These are phyloP conservation scores for Terrapene triunguis DNA, from an alignment of 2,113 vertebrate species.

Conservation along the genomic window DNA sequence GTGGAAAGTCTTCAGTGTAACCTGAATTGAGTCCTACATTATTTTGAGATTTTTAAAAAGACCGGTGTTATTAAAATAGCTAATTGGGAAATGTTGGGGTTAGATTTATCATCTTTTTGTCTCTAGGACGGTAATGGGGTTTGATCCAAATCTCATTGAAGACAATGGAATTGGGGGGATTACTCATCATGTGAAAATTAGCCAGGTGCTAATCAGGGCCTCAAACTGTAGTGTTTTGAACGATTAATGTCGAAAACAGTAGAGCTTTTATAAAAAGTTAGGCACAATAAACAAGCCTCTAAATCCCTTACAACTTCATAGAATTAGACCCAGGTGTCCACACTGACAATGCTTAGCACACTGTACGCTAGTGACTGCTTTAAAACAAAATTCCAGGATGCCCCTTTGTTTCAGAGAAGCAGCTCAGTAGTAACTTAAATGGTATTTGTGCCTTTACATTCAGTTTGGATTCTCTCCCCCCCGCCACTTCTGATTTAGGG, in stretches of 20 bases:
- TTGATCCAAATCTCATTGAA: not conserved
- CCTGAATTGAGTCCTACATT: constrained; percentile 30
- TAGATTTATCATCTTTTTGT: not conserved
- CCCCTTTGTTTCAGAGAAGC: not conserved
- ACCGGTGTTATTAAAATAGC: not conserved
- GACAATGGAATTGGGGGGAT: not conserved
- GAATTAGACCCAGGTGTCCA: not conserved
- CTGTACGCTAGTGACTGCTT: not conserved
- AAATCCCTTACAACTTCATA: not conserved
- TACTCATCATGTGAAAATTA: not conserved
- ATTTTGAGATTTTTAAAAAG: not conserved
- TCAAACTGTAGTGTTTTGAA: not conserved
- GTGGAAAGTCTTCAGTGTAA: constrained; percentile 43
- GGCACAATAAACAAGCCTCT: not conserved
- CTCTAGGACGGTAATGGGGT: not conserved
- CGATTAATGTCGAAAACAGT: not conserved
- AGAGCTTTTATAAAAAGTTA: not conserved
- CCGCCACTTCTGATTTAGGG: not conserved
- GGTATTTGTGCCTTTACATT: not conserved
- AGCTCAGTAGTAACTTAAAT: constrained; percentile 10
- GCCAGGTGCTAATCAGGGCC: not conserved
- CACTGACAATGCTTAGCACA: not conserved
- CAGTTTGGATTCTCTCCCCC: not conserved
- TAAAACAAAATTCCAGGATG: not conserved
- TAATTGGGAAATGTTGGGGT: not conserved